A percentile compares a stretch with the other conserved stretches of the same genome.
Evolutionary conservation across 2,888 invertebrate genomes (phyloP).

Genomic region (Hemithea aestivaria): DNA sequence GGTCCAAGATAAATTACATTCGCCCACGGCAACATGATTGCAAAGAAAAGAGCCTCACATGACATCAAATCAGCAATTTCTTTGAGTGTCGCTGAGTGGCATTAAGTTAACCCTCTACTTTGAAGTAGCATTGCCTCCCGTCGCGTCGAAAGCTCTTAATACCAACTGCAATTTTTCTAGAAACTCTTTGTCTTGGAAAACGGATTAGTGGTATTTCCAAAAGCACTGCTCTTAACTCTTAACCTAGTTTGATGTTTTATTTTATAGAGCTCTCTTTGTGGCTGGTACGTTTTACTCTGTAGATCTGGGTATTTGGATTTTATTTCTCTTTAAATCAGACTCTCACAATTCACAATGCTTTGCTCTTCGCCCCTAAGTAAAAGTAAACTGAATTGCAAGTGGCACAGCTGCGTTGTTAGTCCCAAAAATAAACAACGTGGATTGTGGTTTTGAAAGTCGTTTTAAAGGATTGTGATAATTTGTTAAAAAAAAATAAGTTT

Average conservation of each 20-base stretch:
- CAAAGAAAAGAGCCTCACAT: slow-evolving; percentile 35
- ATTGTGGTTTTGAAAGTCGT: too few relatives aligned
- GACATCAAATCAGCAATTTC: slow-evolving; percentile 53
- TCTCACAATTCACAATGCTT: slow-evolving; percentile 2
- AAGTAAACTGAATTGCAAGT: slow-evolving; percentile 12
- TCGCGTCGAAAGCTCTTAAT: slow-evolving; percentile 42
- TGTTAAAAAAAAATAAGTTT: too few relatives aligned
- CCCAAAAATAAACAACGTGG: slow-evolving; percentile 12
- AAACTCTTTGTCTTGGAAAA: slow-evolving; percentile 44
- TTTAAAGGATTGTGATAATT: too few relatives aligned
- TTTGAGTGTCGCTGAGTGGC: slow-evolving; percentile 46
- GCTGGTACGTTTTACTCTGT: neutral
- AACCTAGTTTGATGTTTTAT: slow-evolving; percentile 17
- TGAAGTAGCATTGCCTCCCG: slow-evolving; percentile 48
- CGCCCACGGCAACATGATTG: slow-evolving; percentile 26
- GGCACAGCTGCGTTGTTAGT: slow-evolving; percentile 12
- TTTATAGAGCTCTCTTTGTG: slow-evolving; percentile 6
- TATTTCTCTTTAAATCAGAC: neutral
- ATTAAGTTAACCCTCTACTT: slow-evolving; percentile 51
- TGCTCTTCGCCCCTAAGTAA: slow-evolving; percentile 8
- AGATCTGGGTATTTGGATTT: too few relatives aligned
- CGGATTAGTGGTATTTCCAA: slow-evolving; percentile 31
- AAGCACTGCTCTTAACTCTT: slow-evolving; percentile 23
- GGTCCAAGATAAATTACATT: slow-evolving; percentile 27
- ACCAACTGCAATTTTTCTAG: slow-evolving; percentile 36